Percentiles rank a stretch among this genome's conserved stretches.
phyloP scores from a whole-genome alignment of 2,113 vertebrate genomes.

The Amblyornis subalaris region DNA sequence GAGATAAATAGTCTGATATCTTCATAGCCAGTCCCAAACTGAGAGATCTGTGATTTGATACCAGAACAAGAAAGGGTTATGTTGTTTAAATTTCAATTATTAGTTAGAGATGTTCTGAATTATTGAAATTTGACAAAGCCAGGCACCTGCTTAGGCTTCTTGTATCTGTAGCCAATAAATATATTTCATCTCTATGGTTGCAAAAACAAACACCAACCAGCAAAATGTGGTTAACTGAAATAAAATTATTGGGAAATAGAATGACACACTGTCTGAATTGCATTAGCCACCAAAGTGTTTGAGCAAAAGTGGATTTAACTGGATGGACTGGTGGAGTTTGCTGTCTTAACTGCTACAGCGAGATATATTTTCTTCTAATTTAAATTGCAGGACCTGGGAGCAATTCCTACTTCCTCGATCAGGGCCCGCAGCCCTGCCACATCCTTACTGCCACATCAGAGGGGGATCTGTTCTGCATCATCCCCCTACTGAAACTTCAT shows the following conservation, averaged over 20 bases:
- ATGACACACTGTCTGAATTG: slow-evolving; percentile 23
- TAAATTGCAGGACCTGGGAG: background rate
- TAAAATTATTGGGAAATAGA: slow-evolving; percentile 43
- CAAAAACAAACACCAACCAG: slow-evolving; percentile 24
- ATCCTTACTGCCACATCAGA: background rate
- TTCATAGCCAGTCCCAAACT: background rate
- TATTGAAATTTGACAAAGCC: slow-evolving; percentile 1
- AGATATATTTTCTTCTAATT: background rate
- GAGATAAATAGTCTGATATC: background rate
- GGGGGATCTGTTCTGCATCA: background rate
- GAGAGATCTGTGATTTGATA: background rate
- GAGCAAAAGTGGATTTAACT: slow-evolving; percentile 32
- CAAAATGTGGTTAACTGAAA: slow-evolving; percentile 34
- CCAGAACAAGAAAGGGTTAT: background rate
- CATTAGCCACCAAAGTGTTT: background rate
- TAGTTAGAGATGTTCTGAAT: background rate
- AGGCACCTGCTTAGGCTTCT: slow-evolving; percentile 5
- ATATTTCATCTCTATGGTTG: slow-evolving; percentile 37
- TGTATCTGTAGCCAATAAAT: background rate
- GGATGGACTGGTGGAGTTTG: background rate
- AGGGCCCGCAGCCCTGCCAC: background rate
- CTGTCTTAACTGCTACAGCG: background rate
- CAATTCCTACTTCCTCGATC: background rate
- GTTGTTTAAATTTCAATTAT: background rate
- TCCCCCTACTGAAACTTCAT: background rate